Conservation (phyloP, 2,888 invertebrate genomes). For the Ophioninae sp. region DNA sequence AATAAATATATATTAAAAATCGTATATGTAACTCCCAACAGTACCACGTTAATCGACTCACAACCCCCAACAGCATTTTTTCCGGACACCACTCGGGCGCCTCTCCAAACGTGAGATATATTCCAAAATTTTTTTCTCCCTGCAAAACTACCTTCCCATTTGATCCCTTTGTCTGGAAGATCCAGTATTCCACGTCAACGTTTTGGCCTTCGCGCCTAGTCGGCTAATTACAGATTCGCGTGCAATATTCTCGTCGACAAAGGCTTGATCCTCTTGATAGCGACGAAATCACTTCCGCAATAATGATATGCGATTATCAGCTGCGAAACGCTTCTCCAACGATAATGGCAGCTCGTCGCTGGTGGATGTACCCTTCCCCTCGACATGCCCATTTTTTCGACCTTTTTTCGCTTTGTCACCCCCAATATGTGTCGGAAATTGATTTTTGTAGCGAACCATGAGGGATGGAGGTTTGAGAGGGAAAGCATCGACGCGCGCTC, state of each 20-base stretch:
- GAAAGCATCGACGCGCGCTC: conserved; percentile 15
- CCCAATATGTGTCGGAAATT: conserved; percentile 1
- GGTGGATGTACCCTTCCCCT: not conserved
- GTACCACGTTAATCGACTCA: no score
- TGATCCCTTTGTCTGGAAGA: not conserved
- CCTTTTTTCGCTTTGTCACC: not conserved
- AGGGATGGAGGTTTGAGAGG: conserved; percentile 4
- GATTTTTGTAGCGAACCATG: conserved; percentile 8
- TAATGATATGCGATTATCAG: conserved; percentile 2
- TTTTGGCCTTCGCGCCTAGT: not conserved
- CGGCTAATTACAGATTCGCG: not conserved
- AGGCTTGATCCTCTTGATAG: not conserved
- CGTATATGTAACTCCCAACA: no score
- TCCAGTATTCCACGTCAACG: not conserved
- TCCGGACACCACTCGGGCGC: no score
- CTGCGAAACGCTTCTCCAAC: not conserved
- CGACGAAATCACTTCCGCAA: not conserved
- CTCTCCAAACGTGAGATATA: no score
- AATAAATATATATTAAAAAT: no score
- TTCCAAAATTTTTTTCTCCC: no score
- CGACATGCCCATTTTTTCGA: not conserved
- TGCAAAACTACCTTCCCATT: no score
- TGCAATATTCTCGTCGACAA: not conserved
- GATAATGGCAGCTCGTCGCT: not conserved
- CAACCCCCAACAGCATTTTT: no score